phyloP scores from a whole-genome alignment of 2,888 invertebrate species.

The Oscheius myriophilus region DNA sequence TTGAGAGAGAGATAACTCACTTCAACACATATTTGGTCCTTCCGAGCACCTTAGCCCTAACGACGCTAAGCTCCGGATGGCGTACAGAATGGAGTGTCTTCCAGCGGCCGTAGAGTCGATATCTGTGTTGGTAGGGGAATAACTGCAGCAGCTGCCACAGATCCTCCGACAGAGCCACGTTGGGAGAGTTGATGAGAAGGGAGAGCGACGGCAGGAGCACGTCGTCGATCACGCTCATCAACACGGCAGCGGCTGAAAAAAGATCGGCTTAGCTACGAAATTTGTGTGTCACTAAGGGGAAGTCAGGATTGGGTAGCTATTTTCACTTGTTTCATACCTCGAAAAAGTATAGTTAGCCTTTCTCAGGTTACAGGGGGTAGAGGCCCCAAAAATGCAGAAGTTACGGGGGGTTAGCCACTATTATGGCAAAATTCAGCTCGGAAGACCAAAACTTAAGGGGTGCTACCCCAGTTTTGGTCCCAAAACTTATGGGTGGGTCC shows the following conservation, averaged over 20 bases:
- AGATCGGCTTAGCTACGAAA: too few species aligned
- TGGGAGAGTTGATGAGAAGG: constrained; percentile 88
- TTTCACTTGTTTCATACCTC: too few species aligned
- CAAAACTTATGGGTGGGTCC: too few species aligned
- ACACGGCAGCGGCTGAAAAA: constrained; percentile 47
- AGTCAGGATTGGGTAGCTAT: too few species aligned
- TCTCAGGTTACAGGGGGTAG: too few species aligned
- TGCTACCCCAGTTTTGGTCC: too few species aligned
- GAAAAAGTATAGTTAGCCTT: too few species aligned
- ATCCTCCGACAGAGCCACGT: constrained; percentile 95
- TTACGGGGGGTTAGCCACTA: too few species aligned
- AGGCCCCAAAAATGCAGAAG: too few species aligned
- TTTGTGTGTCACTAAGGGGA: too few species aligned
- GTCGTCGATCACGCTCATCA: constrained; percentile 77
- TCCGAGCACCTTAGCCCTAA: constrained; percentile 86
- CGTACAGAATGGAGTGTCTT: constrained; percentile 87
- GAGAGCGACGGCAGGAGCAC: constrained; percentile 89
- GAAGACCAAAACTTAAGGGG: too few species aligned
- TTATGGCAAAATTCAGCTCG: too few species aligned
- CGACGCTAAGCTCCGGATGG: constrained; percentile 85
- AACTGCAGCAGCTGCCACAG: constrained; percentile 82
- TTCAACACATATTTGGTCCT: constrained; percentile 96
- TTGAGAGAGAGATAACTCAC: constrained; percentile 76
- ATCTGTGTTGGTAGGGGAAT: constrained; percentile 73
- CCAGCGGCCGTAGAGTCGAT: constrained; percentile 77